Base-by-base conservation (phyloP, 2,888 invertebrate genomes). In the Uloborus plumipes region DNA sequence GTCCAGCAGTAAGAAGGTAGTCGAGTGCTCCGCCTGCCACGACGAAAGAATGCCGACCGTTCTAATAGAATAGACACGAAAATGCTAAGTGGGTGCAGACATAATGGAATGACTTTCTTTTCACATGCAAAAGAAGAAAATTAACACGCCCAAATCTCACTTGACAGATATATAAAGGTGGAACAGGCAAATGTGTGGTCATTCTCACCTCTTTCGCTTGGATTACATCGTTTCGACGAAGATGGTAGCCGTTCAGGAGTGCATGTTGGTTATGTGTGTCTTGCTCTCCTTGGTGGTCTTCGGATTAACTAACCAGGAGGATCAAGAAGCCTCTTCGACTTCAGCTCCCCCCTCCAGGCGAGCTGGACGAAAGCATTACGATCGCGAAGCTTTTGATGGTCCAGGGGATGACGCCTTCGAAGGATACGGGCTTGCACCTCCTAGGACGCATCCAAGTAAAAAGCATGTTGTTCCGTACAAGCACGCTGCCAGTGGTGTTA, bases 391-490 rank as follows among this genome's bases (percentile, higher is more conserved):
- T 50, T 49, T 64, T 70, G 4, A 73, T 2, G n/a, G 67, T 11
- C 9, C 67, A 58, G 7, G 58, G 14, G 11, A 20, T 4, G 15
- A 39, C 14, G 1, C 14, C 2, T 13, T 64, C 9, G 50, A 22
- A 47, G 61, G 20, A 14, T 53, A n/a, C 16, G 67, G 55, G 2
- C 65, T 67, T 16, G 59, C 67, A 15, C 51, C 72, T 26, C 55
- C 69, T 1, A 64, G 65, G 26, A 50, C 74, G 4, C n/a, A 62
- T 16, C 20, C 64, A 7, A 67, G 51, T 53, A 62, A n/a, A 16
- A 74, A 81, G 20, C 70, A 81, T 18, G 51, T 80, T 39, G 20
- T 66, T 0, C 69, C 80, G 4, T 81, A 81, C 26, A 69, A 67
- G 18, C 73, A 80, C 31, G 69, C 74, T 31, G 80, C 47, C 13